phyloP scores from a whole-genome alignment of 1,140 invertebrate species.

The Anastatus disparis region DNA sequence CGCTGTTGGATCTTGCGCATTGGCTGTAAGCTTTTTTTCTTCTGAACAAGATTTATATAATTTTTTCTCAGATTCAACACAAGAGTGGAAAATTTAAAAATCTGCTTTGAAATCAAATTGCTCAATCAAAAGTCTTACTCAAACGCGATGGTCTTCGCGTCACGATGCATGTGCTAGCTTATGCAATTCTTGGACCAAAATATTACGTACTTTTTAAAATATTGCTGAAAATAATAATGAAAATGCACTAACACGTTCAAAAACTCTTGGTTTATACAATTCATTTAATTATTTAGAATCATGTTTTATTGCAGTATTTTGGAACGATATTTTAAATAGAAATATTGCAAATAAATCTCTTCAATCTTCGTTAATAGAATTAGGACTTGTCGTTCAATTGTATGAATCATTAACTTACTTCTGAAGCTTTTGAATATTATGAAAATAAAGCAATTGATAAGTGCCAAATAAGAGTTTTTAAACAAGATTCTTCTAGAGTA shows the following conservation, averaged over 20 bases:
- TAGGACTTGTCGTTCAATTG: no score
- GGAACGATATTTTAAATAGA: no score
- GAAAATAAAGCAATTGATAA: not conserved
- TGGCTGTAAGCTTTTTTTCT: no score
- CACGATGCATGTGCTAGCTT: slow-evolving; percentile 8
- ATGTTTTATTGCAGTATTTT: not conserved
- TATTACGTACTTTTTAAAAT: not conserved
- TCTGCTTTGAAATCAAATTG: slow-evolving; percentile 17
- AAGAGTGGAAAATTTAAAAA: no score
- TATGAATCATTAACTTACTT: not conserved
- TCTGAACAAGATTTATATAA: no score
- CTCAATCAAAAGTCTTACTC: slow-evolving; percentile 12
- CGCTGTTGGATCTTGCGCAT: no score
- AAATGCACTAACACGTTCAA: not conserved
- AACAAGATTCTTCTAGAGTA: not conserved
- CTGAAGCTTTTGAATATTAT: slow-evolving; percentile 1
- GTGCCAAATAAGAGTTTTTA: not conserved
- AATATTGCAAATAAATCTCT: slow-evolving; percentile 5
- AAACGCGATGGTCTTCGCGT: slow-evolving; percentile 13
- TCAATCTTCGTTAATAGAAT: not conserved
- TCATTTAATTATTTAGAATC: not conserved
- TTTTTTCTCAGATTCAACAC: no score
- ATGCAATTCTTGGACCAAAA: not conserved
- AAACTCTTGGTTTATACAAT: not conserved
- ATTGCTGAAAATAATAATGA: no score